A percentile compares a stretch with the other conserved stretches of the same genome.
Evolutionary conservation across 2,888 invertebrate species (phyloP).

Genomic region (Ischnus inquisitorius): DNA sequence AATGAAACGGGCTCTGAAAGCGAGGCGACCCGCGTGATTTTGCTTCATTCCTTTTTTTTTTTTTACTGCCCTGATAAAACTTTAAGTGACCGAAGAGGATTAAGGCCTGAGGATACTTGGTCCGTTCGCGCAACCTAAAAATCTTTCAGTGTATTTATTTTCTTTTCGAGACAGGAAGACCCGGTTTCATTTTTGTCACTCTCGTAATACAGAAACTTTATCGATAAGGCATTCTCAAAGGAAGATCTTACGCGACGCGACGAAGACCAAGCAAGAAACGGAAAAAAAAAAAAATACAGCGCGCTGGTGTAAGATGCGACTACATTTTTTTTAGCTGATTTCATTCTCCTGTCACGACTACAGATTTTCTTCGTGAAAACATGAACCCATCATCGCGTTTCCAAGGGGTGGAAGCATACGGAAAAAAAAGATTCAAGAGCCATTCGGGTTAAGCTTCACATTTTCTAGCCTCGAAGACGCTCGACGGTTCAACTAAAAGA

Average conservation of each 20-base stretch:
- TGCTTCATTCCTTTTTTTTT: conserved; percentile 20
- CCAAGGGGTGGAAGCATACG: background rate
- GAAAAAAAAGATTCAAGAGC: conserved; percentile 17
- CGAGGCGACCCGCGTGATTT: conserved; percentile 17
- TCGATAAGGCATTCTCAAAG: conserved; percentile 37
- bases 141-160: conserved; percentile 46
- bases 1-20: conserved; percentile 54
- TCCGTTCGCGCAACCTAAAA: conserved; percentile 32
- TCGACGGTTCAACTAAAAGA: conserved; percentile 4
- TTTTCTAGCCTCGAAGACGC: conserved; percentile 27
- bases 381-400: conserved; percentile 13
- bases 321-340: background rate
- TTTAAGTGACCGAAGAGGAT: conserved; percentile 36
- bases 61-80: conserved; percentile 46
- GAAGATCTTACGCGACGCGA: background rate
- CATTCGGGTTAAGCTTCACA: conserved; percentile 6
- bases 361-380: conserved; percentile 4
- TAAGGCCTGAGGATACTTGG: background rate
- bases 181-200: conserved; percentile 35
- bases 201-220: conserved; percentile 18
- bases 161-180: conserved; percentile 24
- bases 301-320: background rate
- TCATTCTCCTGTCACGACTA: conserved; percentile 1
- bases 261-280: background rate
- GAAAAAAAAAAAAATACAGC: background rate